phyloP scores from a whole-genome alignment of 2,797 vertebrate genomes.

The Pitangus sulphuratus region DNA sequence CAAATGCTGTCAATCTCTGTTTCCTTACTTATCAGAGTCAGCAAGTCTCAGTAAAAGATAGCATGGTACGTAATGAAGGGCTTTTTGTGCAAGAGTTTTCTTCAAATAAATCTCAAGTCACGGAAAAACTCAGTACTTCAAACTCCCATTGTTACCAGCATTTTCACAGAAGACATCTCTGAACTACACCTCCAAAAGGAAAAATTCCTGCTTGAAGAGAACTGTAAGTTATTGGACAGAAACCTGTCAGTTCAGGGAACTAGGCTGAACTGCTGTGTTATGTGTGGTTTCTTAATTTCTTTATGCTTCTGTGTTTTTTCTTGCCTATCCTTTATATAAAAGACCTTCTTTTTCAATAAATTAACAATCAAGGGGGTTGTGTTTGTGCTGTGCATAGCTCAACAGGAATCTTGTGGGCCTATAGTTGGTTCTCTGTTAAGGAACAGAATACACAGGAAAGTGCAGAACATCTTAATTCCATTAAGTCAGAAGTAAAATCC shows the following conservation, averaged over 20 bases:
- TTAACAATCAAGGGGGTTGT: background rate
- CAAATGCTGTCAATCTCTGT: background rate
- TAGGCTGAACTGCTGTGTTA: rapidly evolving
- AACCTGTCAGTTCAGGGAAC: background rate
- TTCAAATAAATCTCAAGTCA: background rate
- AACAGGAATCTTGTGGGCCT: background rate
- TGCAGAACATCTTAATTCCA: background rate
- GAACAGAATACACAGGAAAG: rapidly evolving
- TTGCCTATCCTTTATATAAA: background rate
- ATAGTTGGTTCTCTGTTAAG: background rate
- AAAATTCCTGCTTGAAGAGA: background rate
- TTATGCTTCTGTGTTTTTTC: background rate
- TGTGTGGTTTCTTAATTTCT: background rate
- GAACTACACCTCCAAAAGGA: background rate
- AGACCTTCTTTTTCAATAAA: background rate
- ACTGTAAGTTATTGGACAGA: background rate
- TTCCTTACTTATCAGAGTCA: background rate
- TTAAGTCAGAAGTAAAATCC: background rate
- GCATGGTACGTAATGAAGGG: background rate
- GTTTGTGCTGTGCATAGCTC: background rate
- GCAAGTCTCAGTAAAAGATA: background rate
- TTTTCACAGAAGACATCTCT: background rate
- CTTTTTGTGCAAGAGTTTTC: background rate
- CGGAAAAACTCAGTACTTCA: background rate
- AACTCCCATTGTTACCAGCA: background rate